Conservation (phyloP, 2,888 invertebrate species). For the Phengaris alcon region DNA sequence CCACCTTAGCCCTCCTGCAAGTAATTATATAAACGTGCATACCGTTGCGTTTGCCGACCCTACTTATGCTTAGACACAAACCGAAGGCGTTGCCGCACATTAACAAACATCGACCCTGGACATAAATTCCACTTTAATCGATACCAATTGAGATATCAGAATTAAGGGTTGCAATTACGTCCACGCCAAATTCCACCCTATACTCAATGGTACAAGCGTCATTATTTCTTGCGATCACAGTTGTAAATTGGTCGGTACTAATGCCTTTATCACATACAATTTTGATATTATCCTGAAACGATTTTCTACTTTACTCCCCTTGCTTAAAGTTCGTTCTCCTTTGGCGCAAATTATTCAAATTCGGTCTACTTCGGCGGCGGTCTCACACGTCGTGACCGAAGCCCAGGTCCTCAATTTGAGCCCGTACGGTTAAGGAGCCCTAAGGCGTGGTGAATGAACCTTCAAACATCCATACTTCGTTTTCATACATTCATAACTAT, state of each 20-base stretch:
- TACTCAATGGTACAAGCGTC: constrained; percentile 39
- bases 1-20: too few species aligned
- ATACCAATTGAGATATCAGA: constrained; percentile 65
- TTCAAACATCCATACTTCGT: constrained; percentile 35
- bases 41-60: neutral
- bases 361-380: constrained; percentile 49
- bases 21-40: neutral
- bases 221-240: constrained; percentile 34
- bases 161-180: constrained; percentile 42
- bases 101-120: constrained; percentile 54
- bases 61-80: constrained; percentile 31
- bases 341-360: constrained; percentile 32
- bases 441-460: constrained; percentile 62
- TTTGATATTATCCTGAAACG: constrained; percentile 28
- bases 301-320: constrained; percentile 37
- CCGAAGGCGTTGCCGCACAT: constrained; percentile 37
- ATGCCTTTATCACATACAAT: constrained; percentile 45
- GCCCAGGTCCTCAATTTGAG: constrained; percentile 58
- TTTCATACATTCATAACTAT: constrained; percentile 34
- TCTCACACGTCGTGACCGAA: constrained; percentile 62
- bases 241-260: constrained; percentile 42
- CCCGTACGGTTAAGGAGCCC: constrained; percentile 60
- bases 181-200: constrained; percentile 46
- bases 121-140: constrained; percentile 56
- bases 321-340: constrained; percentile 32